phyloP scores from a whole-genome alignment of 2,888 invertebrate species.

The Nebria brevicollis region DNA sequence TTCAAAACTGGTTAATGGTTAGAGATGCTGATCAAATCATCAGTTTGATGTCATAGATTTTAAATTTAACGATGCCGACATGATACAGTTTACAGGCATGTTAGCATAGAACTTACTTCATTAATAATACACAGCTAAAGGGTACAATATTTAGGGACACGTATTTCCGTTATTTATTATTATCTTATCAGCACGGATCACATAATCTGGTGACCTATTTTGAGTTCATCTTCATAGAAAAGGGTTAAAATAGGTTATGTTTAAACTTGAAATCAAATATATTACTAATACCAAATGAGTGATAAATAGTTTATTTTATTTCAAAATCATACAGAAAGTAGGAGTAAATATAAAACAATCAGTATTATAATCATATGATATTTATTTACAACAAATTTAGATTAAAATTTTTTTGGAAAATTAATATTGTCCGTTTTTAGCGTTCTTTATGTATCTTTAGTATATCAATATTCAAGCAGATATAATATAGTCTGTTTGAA shows the following conservation, averaged over 20 bases:
- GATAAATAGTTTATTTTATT: no score
- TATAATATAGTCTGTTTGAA: no score
- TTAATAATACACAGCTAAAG: not conserved
- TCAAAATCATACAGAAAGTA: no score
- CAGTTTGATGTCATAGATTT: not conserved
- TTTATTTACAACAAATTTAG: no score
- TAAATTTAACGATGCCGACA: not conserved
- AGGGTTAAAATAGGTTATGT: not conserved
- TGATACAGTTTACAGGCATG: not conserved
- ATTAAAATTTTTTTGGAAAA: no score
- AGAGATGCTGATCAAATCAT: not conserved
- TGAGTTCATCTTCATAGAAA: not conserved
- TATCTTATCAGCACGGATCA: slow-evolving; percentile 1
- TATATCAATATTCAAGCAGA: no score
- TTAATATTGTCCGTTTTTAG: no score
- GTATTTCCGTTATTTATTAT: not conserved
- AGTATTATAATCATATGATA: no score
- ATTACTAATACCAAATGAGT: no score
- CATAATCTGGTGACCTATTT: not conserved
- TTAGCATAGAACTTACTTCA: not conserved
- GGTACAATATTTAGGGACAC: not conserved
- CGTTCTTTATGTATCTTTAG: no score
- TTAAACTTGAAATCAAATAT: not conserved
- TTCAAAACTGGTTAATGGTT: not conserved
- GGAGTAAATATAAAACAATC: no score